Evolutionary conservation across 1,140 invertebrate genomes (phyloP).

Genomic region (Aphelinus atriplicis): DNA sequence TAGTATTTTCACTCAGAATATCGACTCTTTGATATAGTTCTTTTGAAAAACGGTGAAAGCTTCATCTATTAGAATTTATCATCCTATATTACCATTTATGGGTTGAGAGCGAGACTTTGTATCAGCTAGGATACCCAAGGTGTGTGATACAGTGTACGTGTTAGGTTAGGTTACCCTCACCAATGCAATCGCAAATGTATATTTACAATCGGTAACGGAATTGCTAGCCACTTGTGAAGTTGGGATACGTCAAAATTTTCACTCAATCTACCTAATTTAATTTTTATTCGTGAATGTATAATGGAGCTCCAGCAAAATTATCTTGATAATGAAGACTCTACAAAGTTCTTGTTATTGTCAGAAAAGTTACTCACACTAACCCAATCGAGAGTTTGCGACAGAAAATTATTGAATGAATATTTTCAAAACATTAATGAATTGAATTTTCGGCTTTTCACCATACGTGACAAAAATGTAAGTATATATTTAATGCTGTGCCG

Average conservation of each 20-base stretch:
- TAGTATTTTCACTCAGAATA: too few species aligned
- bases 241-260: conserved; percentile 5
- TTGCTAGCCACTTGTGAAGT: too few species aligned
- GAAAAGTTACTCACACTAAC: conserved; percentile 58
- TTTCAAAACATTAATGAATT: conserved; percentile 62
- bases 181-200: too few species aligned
- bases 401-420: conserved; percentile 55
- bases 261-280: background rate
- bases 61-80: too few species aligned
- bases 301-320: conserved; percentile 37
- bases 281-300: conserved; percentile 16
- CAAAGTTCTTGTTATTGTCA: conserved; percentile 40
- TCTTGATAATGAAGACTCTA: conserved; percentile 23
- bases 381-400: conserved; percentile 55
- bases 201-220: too few species aligned
- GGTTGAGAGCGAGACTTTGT: too few species aligned
- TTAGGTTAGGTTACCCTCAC: too few species aligned
- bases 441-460: conserved; percentile 55
- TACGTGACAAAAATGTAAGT: conserved; percentile 59
- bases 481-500: background rate
- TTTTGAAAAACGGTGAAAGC: too few species aligned
- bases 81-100: too few species aligned
- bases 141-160: too few species aligned
- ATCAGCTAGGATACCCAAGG: too few species aligned
- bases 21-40: too few species aligned